Evolutionary conservation across 2,113 vertebrate species (phyloP).

Genomic region (Tragelaphus imberbis): DNA sequence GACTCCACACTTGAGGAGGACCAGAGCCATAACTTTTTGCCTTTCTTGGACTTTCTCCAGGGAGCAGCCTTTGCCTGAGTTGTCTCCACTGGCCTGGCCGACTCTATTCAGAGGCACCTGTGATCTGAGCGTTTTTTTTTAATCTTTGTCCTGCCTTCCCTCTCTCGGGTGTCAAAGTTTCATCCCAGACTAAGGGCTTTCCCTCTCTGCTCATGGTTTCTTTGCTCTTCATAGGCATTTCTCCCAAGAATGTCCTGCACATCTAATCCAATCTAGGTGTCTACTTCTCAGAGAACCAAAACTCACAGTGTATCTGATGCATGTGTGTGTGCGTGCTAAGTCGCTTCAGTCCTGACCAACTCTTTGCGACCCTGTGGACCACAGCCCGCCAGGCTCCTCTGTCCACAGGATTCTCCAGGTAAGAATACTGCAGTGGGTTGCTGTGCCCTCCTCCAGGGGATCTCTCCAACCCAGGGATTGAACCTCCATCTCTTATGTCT

Average conservation of each 20-base stretch:
- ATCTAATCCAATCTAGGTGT: background rate
- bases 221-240: background rate
- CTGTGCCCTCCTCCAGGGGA: background rate
- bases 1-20: background rate
- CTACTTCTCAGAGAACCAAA: background rate
- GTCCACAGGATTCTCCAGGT: background rate
- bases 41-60: background rate
- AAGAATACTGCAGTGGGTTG: background rate
- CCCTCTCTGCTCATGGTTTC: background rate
- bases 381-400: background rate
- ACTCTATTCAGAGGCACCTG: background rate
- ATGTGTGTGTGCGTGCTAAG: rapidly evolving
- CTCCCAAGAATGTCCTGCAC: background rate
- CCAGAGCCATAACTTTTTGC: background rate
- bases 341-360: background rate
- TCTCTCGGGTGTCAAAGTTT: background rate
- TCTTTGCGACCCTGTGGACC: background rate
- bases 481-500: background rate
- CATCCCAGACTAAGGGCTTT: background rate
- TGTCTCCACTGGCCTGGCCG: background rate
- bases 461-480: background rate
- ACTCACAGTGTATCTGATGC: background rate
- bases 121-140: background rate
- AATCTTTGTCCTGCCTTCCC: background rate
- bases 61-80: background rate